Percentiles rank a stretch among this genome's conserved stretches.
phyloP scores from a whole-genome alignment of 2,113 vertebrate genomes.

The Otolemur garnettii region DNA sequence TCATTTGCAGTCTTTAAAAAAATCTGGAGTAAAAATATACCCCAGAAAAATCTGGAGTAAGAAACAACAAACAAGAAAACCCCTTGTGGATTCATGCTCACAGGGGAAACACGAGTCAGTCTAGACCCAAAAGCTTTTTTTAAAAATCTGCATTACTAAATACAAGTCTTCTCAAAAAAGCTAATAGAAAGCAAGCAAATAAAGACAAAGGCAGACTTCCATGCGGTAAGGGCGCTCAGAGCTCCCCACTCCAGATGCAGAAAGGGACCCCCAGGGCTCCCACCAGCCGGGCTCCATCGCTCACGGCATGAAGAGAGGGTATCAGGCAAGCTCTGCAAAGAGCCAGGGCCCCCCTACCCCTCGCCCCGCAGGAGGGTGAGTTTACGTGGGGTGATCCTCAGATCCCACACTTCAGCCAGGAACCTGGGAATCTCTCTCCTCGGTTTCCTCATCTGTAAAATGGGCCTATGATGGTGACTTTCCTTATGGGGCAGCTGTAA shows the following conservation, averaged over 20 bases:
- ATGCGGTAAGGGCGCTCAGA: fast-evolving
- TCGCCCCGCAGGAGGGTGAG: fast-evolving
- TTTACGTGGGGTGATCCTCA: too few species aligned
- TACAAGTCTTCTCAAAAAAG: not conserved
- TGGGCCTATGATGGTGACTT: not conserved
- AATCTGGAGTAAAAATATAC: not conserved
- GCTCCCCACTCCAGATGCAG: not conserved
- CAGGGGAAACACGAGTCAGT: not conserved
- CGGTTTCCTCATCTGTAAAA: not conserved
- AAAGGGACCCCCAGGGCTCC: fast-evolving
- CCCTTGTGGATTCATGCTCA: not conserved
- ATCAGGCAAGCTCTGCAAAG: not conserved
- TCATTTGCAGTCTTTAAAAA: not conserved
- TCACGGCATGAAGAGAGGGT: not conserved
- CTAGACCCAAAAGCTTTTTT: not conserved
- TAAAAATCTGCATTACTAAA: not conserved
- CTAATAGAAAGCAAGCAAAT: not conserved
- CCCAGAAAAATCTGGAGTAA: not conserved
- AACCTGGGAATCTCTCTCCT: not conserved
- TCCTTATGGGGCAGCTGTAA: fast-evolving
- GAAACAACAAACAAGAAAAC: not conserved
- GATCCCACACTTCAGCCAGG: not conserved
- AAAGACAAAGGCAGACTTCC: not conserved
- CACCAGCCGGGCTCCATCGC: fast-evolving
- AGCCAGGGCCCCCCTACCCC: not conserved